These are phyloP conservation scores for Aporophyla nigra DNA, from an alignment of 2,888 invertebrate genomes.

Conservation along the genomic window DNA sequence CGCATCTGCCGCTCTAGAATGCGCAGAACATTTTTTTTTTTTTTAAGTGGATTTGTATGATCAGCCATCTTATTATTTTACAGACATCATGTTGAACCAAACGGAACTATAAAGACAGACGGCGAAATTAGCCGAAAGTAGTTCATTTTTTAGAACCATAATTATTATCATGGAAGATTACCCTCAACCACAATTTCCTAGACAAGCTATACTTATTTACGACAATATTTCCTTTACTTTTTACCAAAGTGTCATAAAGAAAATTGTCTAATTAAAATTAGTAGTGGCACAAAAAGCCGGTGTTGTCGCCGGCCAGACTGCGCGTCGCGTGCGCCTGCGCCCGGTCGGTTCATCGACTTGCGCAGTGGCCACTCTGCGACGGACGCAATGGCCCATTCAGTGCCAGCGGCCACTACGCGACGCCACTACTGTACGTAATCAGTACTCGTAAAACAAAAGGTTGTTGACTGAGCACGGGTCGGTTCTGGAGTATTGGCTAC, in stretches of 20 bases:
- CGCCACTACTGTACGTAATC: constrained; percentile 34
- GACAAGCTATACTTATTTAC: neutral
- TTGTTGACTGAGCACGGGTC: constrained; percentile 7
- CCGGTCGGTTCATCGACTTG: constrained; percentile 53
- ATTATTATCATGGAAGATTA: constrained; percentile 30
- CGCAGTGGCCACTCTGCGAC: constrained; percentile 27
- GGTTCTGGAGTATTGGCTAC: constrained; percentile 17
- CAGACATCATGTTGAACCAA: neutral
- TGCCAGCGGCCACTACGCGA: constrained; percentile 29
- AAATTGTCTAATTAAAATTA: constrained; percentile 36
- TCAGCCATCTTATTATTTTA: constrained; percentile 7
- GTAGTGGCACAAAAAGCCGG: constrained; percentile 32
- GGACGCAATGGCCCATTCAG: constrained; percentile 45
- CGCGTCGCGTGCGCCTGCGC: constrained; percentile 56
- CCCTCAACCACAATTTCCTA: neutral
- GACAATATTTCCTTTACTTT: constrained; percentile 14
- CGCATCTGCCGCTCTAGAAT: neutral
- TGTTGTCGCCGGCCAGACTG: constrained; percentile 55
- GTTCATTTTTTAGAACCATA: constrained; percentile 13
- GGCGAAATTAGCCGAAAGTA: constrained; percentile 21
- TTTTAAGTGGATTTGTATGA: neutral
- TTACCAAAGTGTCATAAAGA: neutral
- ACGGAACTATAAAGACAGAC: neutral
- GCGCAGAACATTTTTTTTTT: neutral
- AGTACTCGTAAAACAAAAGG: constrained; percentile 47